A percentile compares a stretch with the other conserved stretches of the same genome.
Evolutionary conservation across 2,888 invertebrate genomes (phyloP).

Genomic region (Drosophila mulleri): DNA sequence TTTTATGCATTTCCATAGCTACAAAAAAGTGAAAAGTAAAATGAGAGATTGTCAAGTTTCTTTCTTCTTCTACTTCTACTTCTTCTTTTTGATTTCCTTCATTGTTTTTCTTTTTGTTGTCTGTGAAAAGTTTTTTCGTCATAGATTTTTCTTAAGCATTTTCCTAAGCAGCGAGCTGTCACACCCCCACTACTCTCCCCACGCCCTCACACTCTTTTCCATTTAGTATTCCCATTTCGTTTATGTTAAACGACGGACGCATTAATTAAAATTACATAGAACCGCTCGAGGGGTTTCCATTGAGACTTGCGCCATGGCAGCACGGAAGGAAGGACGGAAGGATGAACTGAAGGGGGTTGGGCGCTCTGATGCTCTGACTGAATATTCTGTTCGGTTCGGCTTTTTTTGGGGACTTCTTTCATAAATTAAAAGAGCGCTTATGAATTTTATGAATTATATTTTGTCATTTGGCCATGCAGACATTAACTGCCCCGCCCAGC

Average conservation of each 20-base stretch:
- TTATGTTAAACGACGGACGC: conserved; percentile 62
- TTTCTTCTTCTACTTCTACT: neutral
- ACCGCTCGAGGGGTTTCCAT: conserved; percentile 49
- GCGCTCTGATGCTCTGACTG: neutral
- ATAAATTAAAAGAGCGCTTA: conserved; percentile 80
- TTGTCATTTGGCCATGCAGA: conserved; percentile 57
- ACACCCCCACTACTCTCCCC: neutral
- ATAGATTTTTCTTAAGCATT: conserved; percentile 41
- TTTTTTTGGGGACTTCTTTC: conserved; percentile 42
- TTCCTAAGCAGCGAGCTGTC: conserved; percentile 13
- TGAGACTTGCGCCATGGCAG: conserved; percentile 4
- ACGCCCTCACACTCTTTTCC: conserved; percentile 18
- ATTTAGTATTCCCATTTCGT: conserved; percentile 73
- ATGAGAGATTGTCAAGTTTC: conserved; percentile 46
- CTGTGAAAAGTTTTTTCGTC: conserved; percentile 37
- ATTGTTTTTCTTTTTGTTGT: conserved; percentile 36
- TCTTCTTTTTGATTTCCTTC: conserved; percentile 6
- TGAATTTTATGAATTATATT: conserved; percentile 77
- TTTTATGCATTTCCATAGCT: neutral
- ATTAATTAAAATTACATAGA: conserved; percentile 75
- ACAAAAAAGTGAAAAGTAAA: conserved; percentile 7
- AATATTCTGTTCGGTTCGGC: neutral
- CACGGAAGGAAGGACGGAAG: neutral
- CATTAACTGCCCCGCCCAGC: conserved; percentile 14
- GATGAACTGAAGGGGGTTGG: neutral